Conservation (phyloP, 2,797 vertebrate genomes). For the Microctenopoma steveboyesi region DNA sequence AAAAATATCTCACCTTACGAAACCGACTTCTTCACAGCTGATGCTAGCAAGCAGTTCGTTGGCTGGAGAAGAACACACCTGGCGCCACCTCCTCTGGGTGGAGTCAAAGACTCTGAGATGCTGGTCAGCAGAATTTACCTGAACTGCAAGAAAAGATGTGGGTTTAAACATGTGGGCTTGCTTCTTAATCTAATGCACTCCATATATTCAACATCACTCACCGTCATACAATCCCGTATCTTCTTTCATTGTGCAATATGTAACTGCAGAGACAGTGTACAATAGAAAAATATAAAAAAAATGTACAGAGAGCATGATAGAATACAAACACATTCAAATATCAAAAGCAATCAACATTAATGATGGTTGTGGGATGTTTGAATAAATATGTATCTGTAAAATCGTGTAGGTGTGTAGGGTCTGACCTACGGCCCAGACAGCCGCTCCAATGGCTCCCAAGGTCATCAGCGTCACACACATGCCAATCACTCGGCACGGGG, state of each 20-base stretch:
- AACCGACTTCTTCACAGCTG: constrained; percentile 93
- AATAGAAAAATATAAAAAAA: background rate
- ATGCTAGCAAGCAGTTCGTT: constrained; percentile 87
- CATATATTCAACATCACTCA: constrained; percentile 56
- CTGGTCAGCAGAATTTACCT: constrained; percentile 87
- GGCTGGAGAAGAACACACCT: constrained; percentile 87
- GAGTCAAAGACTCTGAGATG: constrained; percentile 87
- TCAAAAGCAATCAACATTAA: background rate
- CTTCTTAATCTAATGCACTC: too few relatives aligned
- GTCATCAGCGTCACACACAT: constrained; percentile 81
- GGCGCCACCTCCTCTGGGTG: constrained; percentile 85
- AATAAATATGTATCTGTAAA: constrained; percentile 4
- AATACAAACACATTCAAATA: constrained; percentile 1
- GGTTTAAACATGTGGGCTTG: background rate
- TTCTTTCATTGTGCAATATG: constrained; percentile 83
- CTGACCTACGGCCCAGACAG: constrained; percentile 91
- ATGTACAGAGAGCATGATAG: background rate
- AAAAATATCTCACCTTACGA: constrained; percentile 83
- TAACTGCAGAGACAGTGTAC: constrained; percentile 66
- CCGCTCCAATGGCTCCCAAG: constrained; percentile 87
- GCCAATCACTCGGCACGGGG: constrained; percentile 81
- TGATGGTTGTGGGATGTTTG: constrained; percentile 1
- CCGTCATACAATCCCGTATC: constrained; percentile 85
- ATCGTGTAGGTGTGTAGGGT: constrained; percentile 19
- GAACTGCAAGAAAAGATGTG: constrained; percentile 79